Conservation (phyloP, 2,113 vertebrate genomes). For the Atrichornis clamosus region DNA sequence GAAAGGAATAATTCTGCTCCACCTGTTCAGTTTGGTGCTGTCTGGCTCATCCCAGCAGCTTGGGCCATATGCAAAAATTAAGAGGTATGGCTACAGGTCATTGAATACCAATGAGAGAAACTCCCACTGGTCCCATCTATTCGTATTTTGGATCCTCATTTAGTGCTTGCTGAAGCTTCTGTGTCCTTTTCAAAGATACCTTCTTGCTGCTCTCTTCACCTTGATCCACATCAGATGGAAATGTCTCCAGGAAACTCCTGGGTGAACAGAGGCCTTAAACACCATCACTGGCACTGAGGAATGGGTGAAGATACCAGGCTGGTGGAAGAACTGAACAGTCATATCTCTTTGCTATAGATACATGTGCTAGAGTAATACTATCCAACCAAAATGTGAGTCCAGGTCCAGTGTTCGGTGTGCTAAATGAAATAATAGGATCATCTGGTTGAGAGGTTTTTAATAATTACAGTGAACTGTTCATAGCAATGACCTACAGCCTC, state of each 20-base stretch:
- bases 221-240: not conserved
- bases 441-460: not conserved
- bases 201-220: not conserved
- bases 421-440: not conserved
- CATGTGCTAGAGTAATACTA: rapidly evolving
- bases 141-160: not conserved
- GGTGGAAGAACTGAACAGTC: not conserved
- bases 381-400: not conserved
- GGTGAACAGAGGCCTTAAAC: not conserved
- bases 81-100: not conserved
- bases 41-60: not conserved
- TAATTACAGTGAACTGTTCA: not conserved
- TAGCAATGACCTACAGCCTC: not conserved
- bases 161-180: not conserved
- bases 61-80: not conserved
- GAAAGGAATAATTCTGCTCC: not conserved
- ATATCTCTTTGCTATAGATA: not conserved
- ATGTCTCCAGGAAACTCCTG: not conserved
- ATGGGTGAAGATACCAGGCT: not conserved
- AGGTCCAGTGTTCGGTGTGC: not conserved
- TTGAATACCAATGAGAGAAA: not conserved
- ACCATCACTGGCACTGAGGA: not conserved
- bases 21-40: not conserved
- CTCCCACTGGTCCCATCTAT: not conserved
- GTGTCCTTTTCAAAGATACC: not conserved